Evolutionary conservation across 1,140 invertebrate genomes (phyloP).

Genomic region (Matsumurasca onukii): DNA sequence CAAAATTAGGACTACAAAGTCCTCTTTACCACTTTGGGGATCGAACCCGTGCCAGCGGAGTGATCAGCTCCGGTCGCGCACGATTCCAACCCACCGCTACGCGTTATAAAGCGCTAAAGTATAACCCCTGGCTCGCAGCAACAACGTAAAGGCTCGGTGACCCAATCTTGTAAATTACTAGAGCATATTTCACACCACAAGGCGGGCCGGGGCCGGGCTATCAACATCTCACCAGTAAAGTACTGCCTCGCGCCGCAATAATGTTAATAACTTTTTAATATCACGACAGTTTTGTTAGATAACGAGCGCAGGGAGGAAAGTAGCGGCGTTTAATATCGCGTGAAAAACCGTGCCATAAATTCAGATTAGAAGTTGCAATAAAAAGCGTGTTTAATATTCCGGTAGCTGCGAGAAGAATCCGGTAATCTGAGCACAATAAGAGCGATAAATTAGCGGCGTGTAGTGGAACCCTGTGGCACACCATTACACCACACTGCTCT

Average conservation of each 20-base stretch:
- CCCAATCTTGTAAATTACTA: neutral
- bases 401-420: conserved; percentile 1
- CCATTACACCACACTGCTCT: no score
- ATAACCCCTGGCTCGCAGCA: no score
- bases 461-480: no score
- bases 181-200: conserved; percentile 12
- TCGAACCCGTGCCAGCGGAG: no score
- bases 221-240: conserved; percentile 13
- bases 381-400: conserved; percentile 21
- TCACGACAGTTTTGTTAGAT: conserved; percentile 21
- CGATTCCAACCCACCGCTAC: no score
- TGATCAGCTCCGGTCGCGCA: no score
- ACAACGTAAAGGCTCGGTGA: no score
- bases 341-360: conserved; percentile 23
- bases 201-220: no score
- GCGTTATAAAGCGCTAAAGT: no score
- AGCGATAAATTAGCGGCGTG: conserved; percentile 9
- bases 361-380: conserved; percentile 24
- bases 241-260: neutral
- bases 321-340: conserved; percentile 26
- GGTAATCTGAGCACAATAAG: neutral
- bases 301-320: conserved; percentile 16
- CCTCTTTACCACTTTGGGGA: no score
- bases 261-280: conserved; percentile 25
- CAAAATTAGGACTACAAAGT: no score